A percentile compares a stretch with the other conserved stretches of the same genome.
Conservation (phyloP, 2,113 vertebrate genomes). For the Bostrychus sinensis region DNA sequence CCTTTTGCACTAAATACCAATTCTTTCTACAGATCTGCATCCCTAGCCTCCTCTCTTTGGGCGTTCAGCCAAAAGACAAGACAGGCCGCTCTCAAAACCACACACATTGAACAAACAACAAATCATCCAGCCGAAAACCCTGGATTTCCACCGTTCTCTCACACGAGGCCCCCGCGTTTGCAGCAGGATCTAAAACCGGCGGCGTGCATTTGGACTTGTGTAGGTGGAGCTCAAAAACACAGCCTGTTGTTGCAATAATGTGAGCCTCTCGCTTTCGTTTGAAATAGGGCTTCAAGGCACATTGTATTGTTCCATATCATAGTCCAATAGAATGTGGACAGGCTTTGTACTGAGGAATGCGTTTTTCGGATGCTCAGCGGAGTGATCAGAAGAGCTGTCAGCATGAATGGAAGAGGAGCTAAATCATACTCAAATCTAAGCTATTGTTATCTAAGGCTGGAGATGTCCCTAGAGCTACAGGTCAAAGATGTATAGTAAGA, state of each 20-base stretch:
- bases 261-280: neutral
- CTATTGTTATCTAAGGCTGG: neutral
- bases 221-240: constrained; percentile 32
- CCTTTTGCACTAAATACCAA: constrained; percentile 32
- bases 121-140: no score
- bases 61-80: constrained; percentile 27
- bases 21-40: constrained; percentile 38
- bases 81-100: neutral
- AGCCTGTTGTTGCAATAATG: neutral
- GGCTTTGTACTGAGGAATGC: neutral
- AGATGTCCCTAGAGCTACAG: neutral
- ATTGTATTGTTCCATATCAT: neutral
- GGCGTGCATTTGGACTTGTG: constrained; percentile 37
- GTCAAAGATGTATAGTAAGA: neutral
- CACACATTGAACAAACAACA: constrained; percentile 14
- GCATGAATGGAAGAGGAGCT: neutral
- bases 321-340: neutral
- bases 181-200: constrained; percentile 39
- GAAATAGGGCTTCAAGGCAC: constrained; percentile 12
- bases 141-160: constrained; percentile 33
- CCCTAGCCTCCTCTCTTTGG: constrained; percentile 23
- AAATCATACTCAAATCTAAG: neutral
- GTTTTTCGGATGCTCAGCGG: neutral
- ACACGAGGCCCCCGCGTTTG: constrained; percentile 17
- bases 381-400: constrained; percentile 4